A percentile compares a stretch with the other conserved stretches of the same genome.
Conservation (phyloP, 2,888 invertebrate species). For the Mythimna loreyi region DNA sequence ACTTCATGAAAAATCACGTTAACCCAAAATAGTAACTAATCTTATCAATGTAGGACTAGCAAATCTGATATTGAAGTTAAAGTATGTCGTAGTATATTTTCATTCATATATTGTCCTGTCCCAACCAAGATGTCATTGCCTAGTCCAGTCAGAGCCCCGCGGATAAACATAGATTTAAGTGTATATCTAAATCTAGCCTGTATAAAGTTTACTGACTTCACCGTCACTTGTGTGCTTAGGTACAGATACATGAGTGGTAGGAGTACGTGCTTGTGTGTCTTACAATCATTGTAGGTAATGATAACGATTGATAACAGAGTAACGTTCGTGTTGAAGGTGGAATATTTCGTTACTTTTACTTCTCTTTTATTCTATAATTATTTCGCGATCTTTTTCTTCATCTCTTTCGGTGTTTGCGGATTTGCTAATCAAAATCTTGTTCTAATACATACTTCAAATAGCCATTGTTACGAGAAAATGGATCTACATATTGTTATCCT, state of each 20-base stretch:
- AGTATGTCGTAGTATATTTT: constrained; percentile 6
- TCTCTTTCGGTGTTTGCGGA: neutral
- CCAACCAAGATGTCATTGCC: constrained; percentile 39
- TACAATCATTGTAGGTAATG: constrained; percentile 53
- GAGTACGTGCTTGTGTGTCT: constrained; percentile 49
- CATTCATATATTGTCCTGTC: constrained; percentile 19
- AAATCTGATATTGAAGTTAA: constrained; percentile 10
- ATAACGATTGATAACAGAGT: constrained; percentile 61
- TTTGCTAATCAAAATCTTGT: neutral
- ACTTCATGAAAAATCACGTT: neutral
- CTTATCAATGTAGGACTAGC: constrained; percentile 5
- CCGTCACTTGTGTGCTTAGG: constrained; percentile 24
- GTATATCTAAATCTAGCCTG: constrained; percentile 53
- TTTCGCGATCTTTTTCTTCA: neutral
- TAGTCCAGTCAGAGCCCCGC: constrained; percentile 19
- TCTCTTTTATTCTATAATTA: constrained; percentile 2
- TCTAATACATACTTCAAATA: neutral
- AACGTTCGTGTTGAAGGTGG: constrained; percentile 45
- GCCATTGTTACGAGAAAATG: neutral
- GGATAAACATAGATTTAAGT: constrained; percentile 58
- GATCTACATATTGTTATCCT: constrained; percentile 15
- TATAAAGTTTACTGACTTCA: constrained; percentile 64
- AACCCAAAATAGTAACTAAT: neutral
- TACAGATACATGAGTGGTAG: constrained; percentile 36
- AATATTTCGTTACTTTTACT: constrained; percentile 26